Conservation (phyloP, 2,797 vertebrate genomes). For the Tadarida brasiliensis region DNA sequence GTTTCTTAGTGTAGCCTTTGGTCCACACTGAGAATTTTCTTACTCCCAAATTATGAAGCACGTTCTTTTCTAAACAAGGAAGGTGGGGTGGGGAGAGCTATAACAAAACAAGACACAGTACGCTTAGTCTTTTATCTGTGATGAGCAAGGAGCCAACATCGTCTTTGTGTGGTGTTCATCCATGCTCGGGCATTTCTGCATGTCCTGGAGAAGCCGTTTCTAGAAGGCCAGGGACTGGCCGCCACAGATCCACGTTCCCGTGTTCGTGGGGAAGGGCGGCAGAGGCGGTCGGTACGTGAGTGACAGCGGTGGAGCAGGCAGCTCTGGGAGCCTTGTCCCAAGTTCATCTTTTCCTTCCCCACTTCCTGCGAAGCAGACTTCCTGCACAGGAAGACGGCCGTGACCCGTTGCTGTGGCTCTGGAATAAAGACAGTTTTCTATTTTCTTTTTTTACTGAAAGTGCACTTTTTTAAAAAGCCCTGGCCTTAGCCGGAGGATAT, state of each 20-base stretch:
- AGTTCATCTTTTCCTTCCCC: conserved; percentile 29
- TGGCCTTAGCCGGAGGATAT: conserved; percentile 68
- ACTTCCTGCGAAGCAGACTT: conserved; percentile 25
- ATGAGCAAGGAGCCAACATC: background rate
- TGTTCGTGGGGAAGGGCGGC: background rate
- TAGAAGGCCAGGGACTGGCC: background rate
- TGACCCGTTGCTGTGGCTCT: conserved; percentile 43
- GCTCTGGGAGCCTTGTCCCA: background rate
- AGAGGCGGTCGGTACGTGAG: rapidly evolving
- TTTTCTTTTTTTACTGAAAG: conserved; percentile 81
- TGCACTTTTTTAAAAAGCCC: conserved; percentile 70
- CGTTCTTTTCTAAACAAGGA: background rate
- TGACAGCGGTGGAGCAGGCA: background rate
- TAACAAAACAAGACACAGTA: background rate
- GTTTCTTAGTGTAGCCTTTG: background rate
- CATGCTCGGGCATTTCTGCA: background rate
- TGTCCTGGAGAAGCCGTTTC: background rate
- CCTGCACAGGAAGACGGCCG: background rate
- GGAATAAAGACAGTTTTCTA: conserved; percentile 65
- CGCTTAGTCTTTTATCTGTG: background rate
- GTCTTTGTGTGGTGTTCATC: background rate
- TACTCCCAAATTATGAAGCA: background rate
- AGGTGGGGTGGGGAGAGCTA: background rate
- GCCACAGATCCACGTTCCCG: background rate
- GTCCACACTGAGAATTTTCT: background rate